phyloP scores from a whole-genome alignment of 2,797 vertebrate species.

The Artibeus jamaicensis region DNA sequence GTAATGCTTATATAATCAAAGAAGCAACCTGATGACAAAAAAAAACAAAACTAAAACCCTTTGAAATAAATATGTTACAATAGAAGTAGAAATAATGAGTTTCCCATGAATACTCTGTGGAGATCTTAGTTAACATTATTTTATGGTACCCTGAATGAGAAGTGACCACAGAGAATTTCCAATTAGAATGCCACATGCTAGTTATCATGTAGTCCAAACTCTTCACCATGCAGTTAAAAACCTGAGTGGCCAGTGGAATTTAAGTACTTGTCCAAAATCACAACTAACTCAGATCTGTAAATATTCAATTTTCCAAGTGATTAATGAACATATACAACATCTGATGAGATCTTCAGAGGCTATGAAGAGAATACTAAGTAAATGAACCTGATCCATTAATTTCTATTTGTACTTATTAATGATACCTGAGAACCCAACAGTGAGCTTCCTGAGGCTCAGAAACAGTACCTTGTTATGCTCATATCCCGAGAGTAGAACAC shows the following conservation, averaged over 20 bases:
- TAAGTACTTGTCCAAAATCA: not conserved
- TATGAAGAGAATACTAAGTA: not conserved
- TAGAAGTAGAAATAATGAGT: not conserved
- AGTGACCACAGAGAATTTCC: not conserved
- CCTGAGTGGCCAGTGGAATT: not conserved
- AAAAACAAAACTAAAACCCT: not conserved
- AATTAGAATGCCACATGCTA: not conserved
- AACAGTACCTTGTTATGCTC: not conserved
- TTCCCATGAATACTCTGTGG: not conserved
- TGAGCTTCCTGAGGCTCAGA: not conserved
- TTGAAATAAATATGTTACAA: not conserved
- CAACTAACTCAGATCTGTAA: not conserved
- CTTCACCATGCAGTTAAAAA: not conserved
- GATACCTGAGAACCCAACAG: not conserved
- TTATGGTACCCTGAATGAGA: not conserved
- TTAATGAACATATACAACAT: not conserved
- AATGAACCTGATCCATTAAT: not conserved
- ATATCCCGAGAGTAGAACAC: not conserved
- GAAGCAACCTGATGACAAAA: not conserved
- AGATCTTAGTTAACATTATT: not conserved
- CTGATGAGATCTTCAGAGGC: not conserved
- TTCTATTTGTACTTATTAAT: not conserved
- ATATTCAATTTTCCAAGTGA: not conserved
- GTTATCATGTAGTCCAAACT: not conserved
- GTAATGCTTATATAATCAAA: conserved; percentile 26